phyloP scores from a whole-genome alignment of 2,113 vertebrate genomes.

The Crypturellus undulatus region DNA sequence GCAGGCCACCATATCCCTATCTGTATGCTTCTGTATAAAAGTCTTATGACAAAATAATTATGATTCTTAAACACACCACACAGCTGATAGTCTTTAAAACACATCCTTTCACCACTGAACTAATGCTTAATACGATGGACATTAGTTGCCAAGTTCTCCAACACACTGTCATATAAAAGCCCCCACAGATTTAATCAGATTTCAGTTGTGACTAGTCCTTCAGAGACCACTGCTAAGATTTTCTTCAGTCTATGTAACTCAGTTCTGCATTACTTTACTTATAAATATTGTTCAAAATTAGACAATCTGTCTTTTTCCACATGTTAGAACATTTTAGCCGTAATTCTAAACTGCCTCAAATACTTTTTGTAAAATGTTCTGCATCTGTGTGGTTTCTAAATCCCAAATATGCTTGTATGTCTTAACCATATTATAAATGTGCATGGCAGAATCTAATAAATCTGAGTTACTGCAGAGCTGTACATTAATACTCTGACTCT shows the following conservation, averaged over 20 bases:
- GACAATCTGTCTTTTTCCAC: conserved; percentile 5
- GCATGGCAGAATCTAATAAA: conserved; percentile 21
- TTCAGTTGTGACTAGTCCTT: neutral
- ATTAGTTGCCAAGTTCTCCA: neutral
- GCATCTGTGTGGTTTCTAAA: neutral
- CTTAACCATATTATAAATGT: conserved; percentile 27
- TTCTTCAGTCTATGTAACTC: neutral
- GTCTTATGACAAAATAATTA: neutral
- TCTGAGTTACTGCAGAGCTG: neutral
- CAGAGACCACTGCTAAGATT: neutral
- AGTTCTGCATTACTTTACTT: conserved; percentile 10
- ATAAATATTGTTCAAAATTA: neutral
- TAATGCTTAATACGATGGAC: neutral
- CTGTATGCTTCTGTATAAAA: neutral
- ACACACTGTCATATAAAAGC: neutral
- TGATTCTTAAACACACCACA: neutral
- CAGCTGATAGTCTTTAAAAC: neutral
- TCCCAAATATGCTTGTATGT: neutral
- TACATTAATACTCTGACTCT: neutral
- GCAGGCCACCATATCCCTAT: neutral
- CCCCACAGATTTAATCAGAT: neutral
- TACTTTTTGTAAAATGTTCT: conserved; percentile 21
- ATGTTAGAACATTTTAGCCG: conserved; percentile 24
- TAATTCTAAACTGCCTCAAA: conserved; percentile 42
- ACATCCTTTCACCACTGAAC: neutral